Conservation (phyloP, 53 echinoderm and acorn worm species). For the Astropecten irregularis region DNA sequence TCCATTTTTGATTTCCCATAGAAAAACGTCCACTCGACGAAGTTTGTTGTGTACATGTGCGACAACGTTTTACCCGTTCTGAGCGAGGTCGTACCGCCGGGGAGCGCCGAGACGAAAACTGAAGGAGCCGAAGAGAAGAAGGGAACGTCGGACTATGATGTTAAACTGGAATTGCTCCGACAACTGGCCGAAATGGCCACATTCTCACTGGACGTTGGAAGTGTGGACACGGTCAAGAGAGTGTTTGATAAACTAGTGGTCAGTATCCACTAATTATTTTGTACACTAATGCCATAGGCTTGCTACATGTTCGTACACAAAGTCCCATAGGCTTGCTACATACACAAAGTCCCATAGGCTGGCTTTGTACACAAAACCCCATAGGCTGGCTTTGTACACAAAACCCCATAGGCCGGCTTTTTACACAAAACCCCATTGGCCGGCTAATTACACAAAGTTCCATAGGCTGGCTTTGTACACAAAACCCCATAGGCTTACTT, state of each 20-base stretch:
- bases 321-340: too few species aligned
- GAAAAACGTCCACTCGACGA: conserved; percentile 88
- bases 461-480: too few species aligned
- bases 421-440: too few species aligned
- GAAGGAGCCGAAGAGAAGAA: conserved; percentile 45
- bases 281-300: too few species aligned
- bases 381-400: too few species aligned
- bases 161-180: conserved; percentile 81
- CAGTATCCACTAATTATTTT: too few species aligned
- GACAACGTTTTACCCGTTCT: conserved; percentile 85
- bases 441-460: too few species aligned
- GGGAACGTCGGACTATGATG: conserved; percentile 51
- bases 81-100: conserved; percentile 49
- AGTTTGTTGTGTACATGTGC: conserved; percentile 87
- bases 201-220: conserved; percentile 56
- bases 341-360: too few species aligned
- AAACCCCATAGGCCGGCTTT: too few species aligned
- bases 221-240: conserved; percentile 35
- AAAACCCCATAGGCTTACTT: too few species aligned
- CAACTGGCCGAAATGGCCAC: conserved; percentile 80
- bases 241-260: conserved; percentile 80
- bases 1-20: conserved; percentile 36
- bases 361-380: too few species aligned
- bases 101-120: conserved; percentile 29
- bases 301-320: too few species aligned